These are phyloP conservation scores for Drosophila austrosaltans DNA, from an alignment of 2,888 invertebrate genomes.

Conservation along the genomic window DNA sequence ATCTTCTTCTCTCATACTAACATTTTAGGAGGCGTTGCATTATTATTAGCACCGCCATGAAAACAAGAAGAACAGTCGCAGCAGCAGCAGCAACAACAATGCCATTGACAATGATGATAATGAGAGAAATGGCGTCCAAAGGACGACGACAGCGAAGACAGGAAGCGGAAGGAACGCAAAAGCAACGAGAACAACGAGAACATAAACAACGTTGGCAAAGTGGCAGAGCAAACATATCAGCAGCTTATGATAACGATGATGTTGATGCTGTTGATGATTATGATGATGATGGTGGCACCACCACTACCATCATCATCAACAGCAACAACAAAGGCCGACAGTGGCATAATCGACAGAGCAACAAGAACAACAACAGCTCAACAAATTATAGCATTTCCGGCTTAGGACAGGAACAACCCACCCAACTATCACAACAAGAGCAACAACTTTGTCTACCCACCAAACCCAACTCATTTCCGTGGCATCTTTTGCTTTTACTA, in stretches of 20 bases:
- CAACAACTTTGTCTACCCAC: conserved; percentile 16
- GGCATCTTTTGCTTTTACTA: conserved; percentile 36
- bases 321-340: conserved; percentile 33
- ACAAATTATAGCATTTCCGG: conserved; percentile 65
- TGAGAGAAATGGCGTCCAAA: conserved; percentile 18
- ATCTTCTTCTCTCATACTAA: neutral
- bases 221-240: conserved; percentile 68
- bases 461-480: conserved; percentile 24
- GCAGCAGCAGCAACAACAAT: conserved; percentile 3
- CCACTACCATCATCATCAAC: neutral
- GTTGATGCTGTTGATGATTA: conserved; percentile 35
- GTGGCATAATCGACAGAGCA: conserved; percentile 44
- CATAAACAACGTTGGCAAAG: conserved; percentile 57
- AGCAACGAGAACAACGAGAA: conserved; percentile 28
- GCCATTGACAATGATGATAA: conserved; percentile 15
- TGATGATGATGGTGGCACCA: conserved; percentile 3
- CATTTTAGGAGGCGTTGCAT: conserved; percentile 9
- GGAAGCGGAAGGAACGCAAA: conserved; percentile 31
- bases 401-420: conserved; percentile 39
- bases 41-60: conserved; percentile 20
- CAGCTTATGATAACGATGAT: conserved; percentile 55
- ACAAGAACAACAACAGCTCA: conserved; percentile 40
- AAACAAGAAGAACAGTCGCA: neutral
- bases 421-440: conserved; percentile 14
- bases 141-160: conserved; percentile 24